A percentile compares a stretch with the other conserved stretches of the same genome.
Conservation (phyloP, 2,888 invertebrate species). For the Limnephilus lunatus region DNA sequence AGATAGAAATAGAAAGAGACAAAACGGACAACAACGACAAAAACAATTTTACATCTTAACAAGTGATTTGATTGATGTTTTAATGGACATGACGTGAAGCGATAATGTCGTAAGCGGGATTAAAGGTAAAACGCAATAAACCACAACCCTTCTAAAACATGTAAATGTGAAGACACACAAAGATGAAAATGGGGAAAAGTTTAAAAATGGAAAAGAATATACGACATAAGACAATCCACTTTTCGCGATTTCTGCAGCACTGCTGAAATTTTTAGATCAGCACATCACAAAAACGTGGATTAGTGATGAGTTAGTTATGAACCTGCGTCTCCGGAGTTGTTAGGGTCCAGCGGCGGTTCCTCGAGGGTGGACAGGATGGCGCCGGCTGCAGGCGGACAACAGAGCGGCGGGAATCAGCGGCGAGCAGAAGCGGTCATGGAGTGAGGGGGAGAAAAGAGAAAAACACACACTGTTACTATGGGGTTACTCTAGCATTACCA, state of each 20-base stretch:
- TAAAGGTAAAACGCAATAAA: neutral
- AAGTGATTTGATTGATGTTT: neutral
- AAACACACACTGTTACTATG: slow-evolving; percentile 47
- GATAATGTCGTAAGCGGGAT: neutral
- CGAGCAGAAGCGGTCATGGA: slow-evolving; percentile 24
- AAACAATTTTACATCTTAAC: neutral
- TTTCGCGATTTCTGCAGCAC: neutral
- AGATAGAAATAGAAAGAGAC: neutral
- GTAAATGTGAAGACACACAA: neutral
- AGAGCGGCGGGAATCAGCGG: neutral
- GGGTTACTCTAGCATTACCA: neutral
- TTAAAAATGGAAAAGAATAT: neutral
- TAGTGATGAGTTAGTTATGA: slow-evolving; percentile 39
- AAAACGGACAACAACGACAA: neutral
- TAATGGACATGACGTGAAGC: neutral
- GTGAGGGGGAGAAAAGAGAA: slow-evolving; percentile 32
- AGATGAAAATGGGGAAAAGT: neutral
- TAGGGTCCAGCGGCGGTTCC: slow-evolving; percentile 31
- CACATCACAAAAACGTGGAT: neutral
- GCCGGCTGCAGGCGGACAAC: slow-evolving; percentile 32
- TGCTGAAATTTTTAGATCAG: neutral
- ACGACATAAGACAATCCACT: neutral
- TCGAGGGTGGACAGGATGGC: slow-evolving; percentile 42
- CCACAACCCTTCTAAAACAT: neutral
- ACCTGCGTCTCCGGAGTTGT: slow-evolving; percentile 50